Base-by-base conservation (phyloP, 2,797 vertebrate species). In the Spondyliosoma cantharus region DNA sequence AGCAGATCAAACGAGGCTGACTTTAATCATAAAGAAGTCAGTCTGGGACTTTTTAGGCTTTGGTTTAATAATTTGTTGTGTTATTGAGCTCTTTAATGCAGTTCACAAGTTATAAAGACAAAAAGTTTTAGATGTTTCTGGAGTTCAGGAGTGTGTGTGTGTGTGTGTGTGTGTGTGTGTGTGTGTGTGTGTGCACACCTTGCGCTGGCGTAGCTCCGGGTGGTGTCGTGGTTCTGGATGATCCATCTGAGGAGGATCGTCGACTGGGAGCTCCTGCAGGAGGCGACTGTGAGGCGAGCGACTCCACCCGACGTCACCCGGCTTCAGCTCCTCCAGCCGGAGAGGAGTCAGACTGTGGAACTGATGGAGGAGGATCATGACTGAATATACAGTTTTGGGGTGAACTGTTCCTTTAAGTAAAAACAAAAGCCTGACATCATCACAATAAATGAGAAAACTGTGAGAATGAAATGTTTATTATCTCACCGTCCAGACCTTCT, bases 311-410 rank as follows among this genome's bases (percentile, higher is more conserved):
- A 82, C 71, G 1, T 45, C 62, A 1, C 59, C 74, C 16, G 82
- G 82, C 50, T 71, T 77, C 80, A 48, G 45, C 78, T 92, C 85
- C 90, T 94, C 92, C 52, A 86, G 49, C 49, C 88, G 84, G 69
- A 92, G 74, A 54, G 94, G 86, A 86, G 90, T 92, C 76, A 93
- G 80, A 80, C 90, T 89, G 81, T 96, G 92, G 77, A 95, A 91
- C 93, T 93, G 81, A 67, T 0, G 58, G 48, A 73, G 8, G 75
- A 58, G 16, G 22, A 13, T 14, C 37, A 59, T 37, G 32, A 37
- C 32, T 37, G 32, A 37, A 37, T 9, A 8, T 37, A 37, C 32
- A 9, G 7, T 9, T 37, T 8, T 37, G 32, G 32, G 32, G 32
- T 32, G 32, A 37, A 37, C 32, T 37, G 32, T 9, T 37, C 32